Conservation (phyloP, 2,888 invertebrate species). For the Drosophila rellima region DNA sequence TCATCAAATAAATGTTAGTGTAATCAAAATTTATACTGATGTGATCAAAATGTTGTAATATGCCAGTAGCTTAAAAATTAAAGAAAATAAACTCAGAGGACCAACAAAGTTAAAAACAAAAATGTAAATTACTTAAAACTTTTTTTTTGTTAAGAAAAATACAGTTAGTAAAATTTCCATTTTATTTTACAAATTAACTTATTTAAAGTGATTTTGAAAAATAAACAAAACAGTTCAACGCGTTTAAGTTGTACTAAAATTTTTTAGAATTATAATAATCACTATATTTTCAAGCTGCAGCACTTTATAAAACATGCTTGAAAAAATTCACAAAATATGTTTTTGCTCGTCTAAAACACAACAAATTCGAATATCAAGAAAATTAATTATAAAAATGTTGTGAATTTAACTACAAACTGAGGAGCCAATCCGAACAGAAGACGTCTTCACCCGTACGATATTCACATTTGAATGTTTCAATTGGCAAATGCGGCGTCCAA, state of each 20-base stretch:
- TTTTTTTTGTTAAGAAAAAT: neutral
- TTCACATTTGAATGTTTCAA: constrained; percentile 86
- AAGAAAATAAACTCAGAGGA: neutral
- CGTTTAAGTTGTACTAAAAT: neutral
- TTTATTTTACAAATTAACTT: neutral
- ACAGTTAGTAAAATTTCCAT: neutral
- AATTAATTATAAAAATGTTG: constrained; percentile 15
- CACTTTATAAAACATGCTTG: constrained; percentile 23
- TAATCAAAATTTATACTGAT: neutral
- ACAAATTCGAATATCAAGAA: constrained; percentile 26
- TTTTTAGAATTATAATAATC: constrained; percentile 1
- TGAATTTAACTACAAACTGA: constrained; percentile 44
- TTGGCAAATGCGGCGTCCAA: constrained; percentile 84
- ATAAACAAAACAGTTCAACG: neutral
- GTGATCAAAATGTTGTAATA: constrained; percentile 6
- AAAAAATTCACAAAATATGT: constrained; percentile 29
- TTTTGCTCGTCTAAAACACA: constrained; percentile 14
- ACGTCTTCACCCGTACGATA: constrained; percentile 86
- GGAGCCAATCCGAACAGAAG: constrained; percentile 76
- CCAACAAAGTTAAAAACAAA: neutral
- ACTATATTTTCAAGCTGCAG: constrained; percentile 11
- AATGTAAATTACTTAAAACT: constrained; percentile 1
- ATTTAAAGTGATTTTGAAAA: constrained; percentile 49
- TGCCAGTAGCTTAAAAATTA: neutral
- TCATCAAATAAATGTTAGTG: constrained; percentile 11